Base-by-base conservation (phyloP, 2,888 invertebrate genomes). In the Apeira syringaria region DNA sequence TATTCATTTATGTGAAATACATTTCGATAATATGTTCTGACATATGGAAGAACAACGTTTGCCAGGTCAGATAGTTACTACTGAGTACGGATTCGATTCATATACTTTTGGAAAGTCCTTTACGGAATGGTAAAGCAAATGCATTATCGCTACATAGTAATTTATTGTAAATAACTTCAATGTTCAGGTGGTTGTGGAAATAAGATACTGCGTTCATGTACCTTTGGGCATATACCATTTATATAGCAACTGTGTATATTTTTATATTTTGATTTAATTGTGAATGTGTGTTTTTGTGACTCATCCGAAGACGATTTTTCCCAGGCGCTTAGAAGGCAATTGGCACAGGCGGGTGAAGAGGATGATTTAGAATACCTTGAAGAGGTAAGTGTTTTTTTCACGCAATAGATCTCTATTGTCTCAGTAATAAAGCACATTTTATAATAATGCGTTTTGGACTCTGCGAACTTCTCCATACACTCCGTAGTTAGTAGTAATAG, bases 311-410 rank as follows among this genome's bases (percentile, higher is more conserved):
- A 38, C 50, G 37, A 44, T 15, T 39, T 43, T 55, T 74, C 66
- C 8, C 73, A 88, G 88, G 72, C 65, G 59, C 81, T 84, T 76
- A 86, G 81, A 78, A 84, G 74, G 59, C 86, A 86, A 53, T 53
- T 80, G 73, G 78, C 73, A 56, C 84, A 80, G 64, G 62, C 64
- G 61, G 75, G 64, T 83, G 86, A 87, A 58, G 84, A 82, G 15
- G 87, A 86, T 34, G 78, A 85, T 38, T 44, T 84, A 55, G 76
- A 80, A 47, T 63, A 73, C 11, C 57, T 86, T 29, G 86, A 86
- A 51, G 79, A 84, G 74, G 87, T 86, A 38, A 60, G 65, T 48
- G 15, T n/a, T n/a, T n/a, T n/a, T n/a, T n/a, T n/a, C n/a, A n/a
- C n/a, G n/a, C n/a, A n/a, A n/a, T n/a, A n/a, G n/a, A n/a, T n/a